Evolutionary conservation across 2,888 invertebrate species (phyloP), one percentile per base, ranked within the genome.

Genomic region (Leptinotarsa rubiginosa): DNA sequence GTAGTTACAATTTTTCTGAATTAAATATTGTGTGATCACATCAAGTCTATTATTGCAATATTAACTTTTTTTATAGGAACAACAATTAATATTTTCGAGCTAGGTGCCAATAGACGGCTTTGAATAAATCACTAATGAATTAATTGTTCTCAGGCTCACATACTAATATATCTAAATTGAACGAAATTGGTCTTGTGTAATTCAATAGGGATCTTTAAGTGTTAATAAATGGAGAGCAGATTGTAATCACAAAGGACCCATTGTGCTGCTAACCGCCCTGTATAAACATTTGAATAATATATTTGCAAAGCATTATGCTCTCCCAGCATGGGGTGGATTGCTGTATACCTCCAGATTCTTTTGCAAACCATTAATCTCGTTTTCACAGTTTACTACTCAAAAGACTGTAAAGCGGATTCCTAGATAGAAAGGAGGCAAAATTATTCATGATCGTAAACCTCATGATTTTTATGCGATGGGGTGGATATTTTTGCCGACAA

Each of bases 271-370:
- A 72, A 76, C 79, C 80, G 75, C 79, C 81, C 78, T 75, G 78
- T 79, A 75, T 77, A 77, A 78, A 78, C 78, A 78, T 75, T 76
- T 77, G 77, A 80, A 80, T 77, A 77, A 78, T 77, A 78, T 82
- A 83, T 82, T 81, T 83, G 81, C 81, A 75, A 81, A 72, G 74
- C 77, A 78, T 77, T 77, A 77, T 80, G 73, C 71, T 22, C 72
- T 50, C 77, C 62, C 78, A 72, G 73, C 76, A 70, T 71, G 79
- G 74, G 74, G 76, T 69, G 69, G 49, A 62, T 64, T 65, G 65
- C 52, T 65, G 41, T 54, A 47, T 69, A 69, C 70, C 70, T 73
- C 16, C 69, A 47, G 62, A 47, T 67, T 54, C 50, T 59, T 64
- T 70, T 31, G 75, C 70, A 25, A 71, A 73, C 62, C 31, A 47